These are phyloP conservation scores for Drosophila parabipectinata DNA, from an alignment of 1,140 invertebrate species.

Conservation along the genomic window DNA sequence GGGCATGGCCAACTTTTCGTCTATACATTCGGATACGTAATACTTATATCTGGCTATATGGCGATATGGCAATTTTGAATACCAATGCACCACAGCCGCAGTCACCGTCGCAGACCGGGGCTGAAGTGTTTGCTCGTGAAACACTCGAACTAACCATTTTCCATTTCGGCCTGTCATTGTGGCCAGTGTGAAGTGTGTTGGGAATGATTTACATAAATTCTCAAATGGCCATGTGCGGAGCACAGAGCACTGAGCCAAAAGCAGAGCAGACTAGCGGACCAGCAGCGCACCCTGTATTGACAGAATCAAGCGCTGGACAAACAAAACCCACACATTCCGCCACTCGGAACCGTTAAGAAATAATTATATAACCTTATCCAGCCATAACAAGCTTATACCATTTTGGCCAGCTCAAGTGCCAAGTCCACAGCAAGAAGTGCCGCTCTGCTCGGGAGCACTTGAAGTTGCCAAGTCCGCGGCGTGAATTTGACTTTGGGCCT, in stretches of 20 bases:
- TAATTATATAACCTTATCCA: constrained; percentile 76
- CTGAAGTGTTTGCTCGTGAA: constrained; percentile 78
- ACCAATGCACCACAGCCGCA: constrained; percentile 13
- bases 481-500: constrained; percentile 36
- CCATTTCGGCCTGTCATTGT: constrained; percentile 74
- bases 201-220: constrained; percentile 81
- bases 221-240: constrained; percentile 55
- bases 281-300: constrained; percentile 11
- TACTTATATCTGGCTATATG: constrained; percentile 11
- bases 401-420: constrained; percentile 48
- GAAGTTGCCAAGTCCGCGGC: constrained; percentile 20
- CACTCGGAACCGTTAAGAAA: constrained; percentile 67
- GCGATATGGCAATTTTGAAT: constrained; percentile 19
- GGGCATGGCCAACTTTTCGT: constrained; percentile 57
- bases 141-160: constrained; percentile 74
- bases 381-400: constrained; percentile 47
- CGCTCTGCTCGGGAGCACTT: constrained; percentile 45
- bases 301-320: constrained; percentile 70
- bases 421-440: constrained; percentile 45
- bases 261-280: constrained; percentile 1
- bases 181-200: constrained; percentile 67
- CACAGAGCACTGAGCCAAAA: neutral
- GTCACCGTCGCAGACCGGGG: neutral
- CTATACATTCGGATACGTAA: constrained; percentile 22
- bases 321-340: constrained; percentile 64